These are phyloP conservation scores for Gadus macrocephalus DNA, from an alignment of 2,113 vertebrate genomes.

Conservation along the genomic window DNA sequence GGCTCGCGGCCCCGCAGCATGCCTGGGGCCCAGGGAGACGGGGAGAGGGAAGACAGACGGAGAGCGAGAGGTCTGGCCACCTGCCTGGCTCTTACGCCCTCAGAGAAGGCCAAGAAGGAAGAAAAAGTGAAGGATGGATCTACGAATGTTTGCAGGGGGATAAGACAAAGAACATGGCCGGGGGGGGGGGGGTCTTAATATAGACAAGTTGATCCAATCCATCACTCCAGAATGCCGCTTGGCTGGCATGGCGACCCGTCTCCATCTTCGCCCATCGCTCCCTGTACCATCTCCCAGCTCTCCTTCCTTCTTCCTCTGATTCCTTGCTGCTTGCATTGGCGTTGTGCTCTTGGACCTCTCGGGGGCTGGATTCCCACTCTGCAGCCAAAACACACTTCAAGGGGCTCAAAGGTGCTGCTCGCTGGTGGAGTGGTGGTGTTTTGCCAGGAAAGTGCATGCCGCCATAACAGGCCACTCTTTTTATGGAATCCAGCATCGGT, in stretches of 20 bases:
- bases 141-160: no score
- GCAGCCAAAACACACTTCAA: not conserved
- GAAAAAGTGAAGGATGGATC: not conserved
- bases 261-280: not conserved
- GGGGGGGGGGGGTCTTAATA: no score
- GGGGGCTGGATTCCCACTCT: not conserved
- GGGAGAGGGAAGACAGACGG: not conserved
- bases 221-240: not conserved
- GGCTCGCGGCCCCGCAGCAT: conserved; percentile 42
- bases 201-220: no score
- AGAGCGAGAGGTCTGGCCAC: conserved; percentile 19
- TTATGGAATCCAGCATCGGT: not conserved
- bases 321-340: not conserved
- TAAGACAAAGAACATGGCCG: no score
- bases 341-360: not conserved
- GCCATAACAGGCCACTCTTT: not conserved
- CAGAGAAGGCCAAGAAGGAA: conserved; percentile 11
- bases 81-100: conserved; percentile 33
- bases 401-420: not conserved
- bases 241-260: not conserved
- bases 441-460: no score
- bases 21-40: conserved; percentile 39
- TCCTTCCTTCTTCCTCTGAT: not conserved
- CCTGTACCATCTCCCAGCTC: not conserved
- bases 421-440: no score